Conservation (phyloP, 2,888 invertebrate genomes). For the Xylocampa areola region DNA sequence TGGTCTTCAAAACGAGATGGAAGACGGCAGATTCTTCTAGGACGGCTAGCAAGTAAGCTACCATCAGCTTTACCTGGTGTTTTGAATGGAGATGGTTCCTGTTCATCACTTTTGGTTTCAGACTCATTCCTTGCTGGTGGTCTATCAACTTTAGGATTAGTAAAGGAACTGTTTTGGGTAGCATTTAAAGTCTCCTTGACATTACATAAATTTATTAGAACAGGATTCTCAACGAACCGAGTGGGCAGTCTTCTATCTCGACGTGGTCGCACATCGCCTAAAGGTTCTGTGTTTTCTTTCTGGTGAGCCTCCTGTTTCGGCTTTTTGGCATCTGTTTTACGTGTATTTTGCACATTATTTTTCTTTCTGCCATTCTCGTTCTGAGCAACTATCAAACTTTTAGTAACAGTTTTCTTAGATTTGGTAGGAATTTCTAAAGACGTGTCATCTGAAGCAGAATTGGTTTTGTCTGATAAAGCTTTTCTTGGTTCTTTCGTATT, state of each 20-base stretch:
- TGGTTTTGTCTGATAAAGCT: conserved; percentile 82
- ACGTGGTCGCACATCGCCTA: conserved; percentile 61
- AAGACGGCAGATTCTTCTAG: conserved; percentile 76
- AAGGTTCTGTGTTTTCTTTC: conserved; percentile 21
- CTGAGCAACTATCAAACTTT: conserved; percentile 15
- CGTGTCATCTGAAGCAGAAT: conserved; percentile 82
- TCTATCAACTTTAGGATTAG: neutral
- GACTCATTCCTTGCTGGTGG: conserved; percentile 25
- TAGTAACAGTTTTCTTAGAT: conserved; percentile 47
- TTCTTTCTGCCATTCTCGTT: conserved; percentile 17
- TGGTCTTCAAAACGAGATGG: conserved; percentile 81
- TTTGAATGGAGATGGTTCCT: conserved; percentile 64
- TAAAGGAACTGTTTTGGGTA: conserved; percentile 5
- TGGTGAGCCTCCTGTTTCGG: neutral
- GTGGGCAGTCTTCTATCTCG: conserved; percentile 74
- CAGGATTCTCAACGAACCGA: conserved; percentile 69
- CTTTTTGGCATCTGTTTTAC: conserved; percentile 30
- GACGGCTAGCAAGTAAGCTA: conserved; percentile 70
- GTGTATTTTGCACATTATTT: conserved; percentile 20
- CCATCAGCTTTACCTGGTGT: conserved; percentile 65
- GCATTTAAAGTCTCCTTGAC: conserved; percentile 50
- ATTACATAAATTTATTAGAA: conserved; percentile 65
- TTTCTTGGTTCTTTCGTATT: conserved; percentile 67
- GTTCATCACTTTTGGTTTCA: conserved; percentile 33
- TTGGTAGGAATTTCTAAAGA: conserved; percentile 60